Evolutionary conservation across 2,888 invertebrate species (phyloP).

Genomic region (Patella depressa): DNA sequence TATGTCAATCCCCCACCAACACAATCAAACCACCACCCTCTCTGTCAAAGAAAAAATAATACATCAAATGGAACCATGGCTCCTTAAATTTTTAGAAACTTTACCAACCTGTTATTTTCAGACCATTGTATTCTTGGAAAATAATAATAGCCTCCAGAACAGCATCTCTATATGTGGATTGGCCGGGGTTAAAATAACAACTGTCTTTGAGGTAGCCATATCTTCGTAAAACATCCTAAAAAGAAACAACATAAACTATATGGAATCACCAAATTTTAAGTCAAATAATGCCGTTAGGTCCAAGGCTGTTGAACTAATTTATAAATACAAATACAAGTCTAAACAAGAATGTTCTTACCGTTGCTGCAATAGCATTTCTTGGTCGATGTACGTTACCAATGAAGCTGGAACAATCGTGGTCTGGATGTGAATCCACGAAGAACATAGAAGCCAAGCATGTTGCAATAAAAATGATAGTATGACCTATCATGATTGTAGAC

Average conservation of each 20-base stretch:
- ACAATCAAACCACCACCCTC: too few species aligned
- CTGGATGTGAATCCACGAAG: not conserved
- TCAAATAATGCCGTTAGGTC: too few species aligned
- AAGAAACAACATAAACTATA: not conserved
- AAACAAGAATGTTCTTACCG: not conserved
- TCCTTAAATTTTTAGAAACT: too few species aligned
- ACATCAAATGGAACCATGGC: too few species aligned
- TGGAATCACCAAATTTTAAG: too few species aligned
- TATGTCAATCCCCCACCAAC: too few species aligned
- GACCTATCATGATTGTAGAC: too few species aligned
- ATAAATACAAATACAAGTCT: not conserved
- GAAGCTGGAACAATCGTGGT: not conserved
- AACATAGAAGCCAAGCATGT: not conserved
- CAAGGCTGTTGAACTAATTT: too few species aligned
- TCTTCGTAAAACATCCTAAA: slow-evolving; percentile 3
- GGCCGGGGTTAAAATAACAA: not conserved
- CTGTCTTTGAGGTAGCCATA: not conserved
- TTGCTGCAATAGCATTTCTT: not conserved
- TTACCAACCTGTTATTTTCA: not conserved
- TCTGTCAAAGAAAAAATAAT: too few species aligned
- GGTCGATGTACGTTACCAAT: not conserved
- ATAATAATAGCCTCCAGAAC: not conserved
- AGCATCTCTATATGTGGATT: not conserved
- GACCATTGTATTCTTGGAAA: not conserved
- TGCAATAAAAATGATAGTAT: too few species aligned